Conservation (phyloP, 1,140 invertebrate genomes). For the Pomacea maculata region DNA sequence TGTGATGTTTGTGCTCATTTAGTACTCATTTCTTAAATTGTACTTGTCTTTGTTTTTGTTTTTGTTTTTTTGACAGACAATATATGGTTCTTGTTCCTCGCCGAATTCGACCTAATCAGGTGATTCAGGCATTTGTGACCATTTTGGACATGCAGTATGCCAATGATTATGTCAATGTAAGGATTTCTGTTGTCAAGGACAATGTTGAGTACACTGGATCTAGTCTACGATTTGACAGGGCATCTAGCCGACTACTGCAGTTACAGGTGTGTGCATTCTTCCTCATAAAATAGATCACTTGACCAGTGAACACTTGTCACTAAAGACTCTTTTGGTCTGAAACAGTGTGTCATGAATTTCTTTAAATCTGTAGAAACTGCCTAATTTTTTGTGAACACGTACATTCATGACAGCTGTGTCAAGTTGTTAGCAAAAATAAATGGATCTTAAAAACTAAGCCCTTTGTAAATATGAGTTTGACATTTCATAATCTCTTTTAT, state of each 20-base stretch:
- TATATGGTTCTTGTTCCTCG: slow-evolving; percentile 58
- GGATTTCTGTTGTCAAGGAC: slow-evolving; percentile 52
- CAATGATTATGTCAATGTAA: slow-evolving; percentile 42
- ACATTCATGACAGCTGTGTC: no score
- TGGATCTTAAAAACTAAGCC: no score
- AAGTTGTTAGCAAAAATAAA: no score
- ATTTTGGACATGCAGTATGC: slow-evolving; percentile 56
- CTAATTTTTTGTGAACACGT: no score
- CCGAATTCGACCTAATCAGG: slow-evolving; percentile 54
- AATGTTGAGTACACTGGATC: slow-evolving; percentile 50
- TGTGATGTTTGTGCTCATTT: background rate
- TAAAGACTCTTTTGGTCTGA: no score
- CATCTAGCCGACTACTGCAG: slow-evolving; percentile 56
- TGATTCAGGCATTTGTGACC: slow-evolving; percentile 54
- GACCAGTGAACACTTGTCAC: no score
- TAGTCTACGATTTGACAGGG: slow-evolving; percentile 51
- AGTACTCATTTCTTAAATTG: background rate
- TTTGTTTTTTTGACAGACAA: slow-evolving; percentile 40
- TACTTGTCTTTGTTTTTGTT: slow-evolving; percentile 11
- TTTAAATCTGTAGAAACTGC: no score
- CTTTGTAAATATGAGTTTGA: no score
- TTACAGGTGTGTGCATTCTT: slow-evolving; percentile 44
- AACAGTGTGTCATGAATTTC: no score
- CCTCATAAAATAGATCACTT: no score
- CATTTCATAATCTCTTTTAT: no score